A percentile compares a stretch with the other conserved stretches of the same genome.
These are phyloP conservation scores for Watsonalla binaria DNA, from an alignment of 2,888 invertebrate species.

Conservation along the genomic window DNA sequence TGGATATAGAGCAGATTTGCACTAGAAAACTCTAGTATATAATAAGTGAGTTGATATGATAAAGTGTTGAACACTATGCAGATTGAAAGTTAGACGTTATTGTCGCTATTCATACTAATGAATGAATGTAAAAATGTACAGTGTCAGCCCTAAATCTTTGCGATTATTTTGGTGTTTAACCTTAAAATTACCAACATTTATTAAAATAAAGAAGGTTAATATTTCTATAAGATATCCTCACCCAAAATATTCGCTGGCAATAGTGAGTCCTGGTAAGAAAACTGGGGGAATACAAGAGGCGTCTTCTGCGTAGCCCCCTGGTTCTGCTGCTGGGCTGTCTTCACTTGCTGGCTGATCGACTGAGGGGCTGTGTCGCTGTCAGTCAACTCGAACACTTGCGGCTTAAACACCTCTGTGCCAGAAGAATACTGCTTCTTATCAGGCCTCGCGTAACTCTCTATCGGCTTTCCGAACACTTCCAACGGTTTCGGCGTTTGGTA, in stretches of 20 bases:
- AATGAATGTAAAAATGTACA: too few species aligned
- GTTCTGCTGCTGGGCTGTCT: constrained; percentile 64
- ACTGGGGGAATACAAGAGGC: constrained; percentile 48
- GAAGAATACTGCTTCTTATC: constrained; percentile 34
- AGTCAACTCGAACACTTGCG: constrained; percentile 61
- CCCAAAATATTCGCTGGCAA: constrained; percentile 67
- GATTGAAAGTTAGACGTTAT: neutral
- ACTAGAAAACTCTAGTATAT: neutral
- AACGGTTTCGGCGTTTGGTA: constrained; percentile 54
- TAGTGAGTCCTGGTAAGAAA: constrained; percentile 55
- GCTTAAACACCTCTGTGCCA: constrained; percentile 57
- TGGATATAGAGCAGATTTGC: neutral
- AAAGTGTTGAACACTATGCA: too few species aligned
- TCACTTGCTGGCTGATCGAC: constrained; percentile 56
- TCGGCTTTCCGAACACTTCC: constrained; percentile 55
- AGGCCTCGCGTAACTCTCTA: constrained; percentile 53
- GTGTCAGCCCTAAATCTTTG: too few species aligned
- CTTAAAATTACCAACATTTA: too few species aligned
- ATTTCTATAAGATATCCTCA: constrained; percentile 22
- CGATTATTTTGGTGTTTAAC: too few species aligned
- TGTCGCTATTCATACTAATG: too few species aligned
- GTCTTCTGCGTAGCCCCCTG: constrained; percentile 35
- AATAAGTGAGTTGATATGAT: too few species aligned
- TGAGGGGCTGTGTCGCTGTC: constrained; percentile 62
- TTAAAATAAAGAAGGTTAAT: too few species aligned